A percentile compares a stretch with the other conserved stretches of the same genome.
These are phyloP conservation scores for Lanistes nyassanus DNA, from an alignment of 1,140 invertebrate species.

Conservation along the genomic window DNA sequence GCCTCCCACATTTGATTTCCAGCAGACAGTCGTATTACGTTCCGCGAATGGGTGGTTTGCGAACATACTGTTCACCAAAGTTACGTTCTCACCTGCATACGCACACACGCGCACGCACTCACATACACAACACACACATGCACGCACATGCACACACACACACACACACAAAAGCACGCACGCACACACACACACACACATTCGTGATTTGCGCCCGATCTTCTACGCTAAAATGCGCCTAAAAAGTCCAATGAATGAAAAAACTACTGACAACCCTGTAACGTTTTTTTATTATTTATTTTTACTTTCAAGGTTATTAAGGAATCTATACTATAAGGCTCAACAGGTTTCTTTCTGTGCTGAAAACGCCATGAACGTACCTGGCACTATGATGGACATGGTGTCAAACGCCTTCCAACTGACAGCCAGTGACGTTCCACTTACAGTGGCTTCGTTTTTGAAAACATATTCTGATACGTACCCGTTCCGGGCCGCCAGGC, in stretches of 20 bases:
- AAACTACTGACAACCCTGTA: background rate
- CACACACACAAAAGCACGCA: conserved; percentile 7
- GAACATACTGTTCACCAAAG: conserved; percentile 1
- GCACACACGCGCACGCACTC: background rate
- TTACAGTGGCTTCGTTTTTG: background rate
- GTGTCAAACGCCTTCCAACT: background rate
- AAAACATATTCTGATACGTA: conserved; percentile 17
- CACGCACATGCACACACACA: background rate
- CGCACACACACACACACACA: background rate
- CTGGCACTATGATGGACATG: conserved; percentile 11
- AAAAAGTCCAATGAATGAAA: background rate
- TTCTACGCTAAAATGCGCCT: background rate
- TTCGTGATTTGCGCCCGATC: background rate
- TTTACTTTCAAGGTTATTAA: no score
- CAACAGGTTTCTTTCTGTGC: background rate
- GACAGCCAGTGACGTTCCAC: background rate
- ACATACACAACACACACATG: conserved; percentile 4
- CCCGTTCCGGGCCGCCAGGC: background rate
- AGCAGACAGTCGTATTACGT: conserved; percentile 7
- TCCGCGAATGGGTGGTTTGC: background rate
- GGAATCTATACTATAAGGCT: no score
- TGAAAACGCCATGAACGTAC: background rate
- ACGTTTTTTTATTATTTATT: no score
- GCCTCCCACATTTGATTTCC: background rate
- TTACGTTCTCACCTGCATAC: conserved; percentile 10